Conservation (phyloP, 2,797 vertebrate genomes). For the Falco naumanni region DNA sequence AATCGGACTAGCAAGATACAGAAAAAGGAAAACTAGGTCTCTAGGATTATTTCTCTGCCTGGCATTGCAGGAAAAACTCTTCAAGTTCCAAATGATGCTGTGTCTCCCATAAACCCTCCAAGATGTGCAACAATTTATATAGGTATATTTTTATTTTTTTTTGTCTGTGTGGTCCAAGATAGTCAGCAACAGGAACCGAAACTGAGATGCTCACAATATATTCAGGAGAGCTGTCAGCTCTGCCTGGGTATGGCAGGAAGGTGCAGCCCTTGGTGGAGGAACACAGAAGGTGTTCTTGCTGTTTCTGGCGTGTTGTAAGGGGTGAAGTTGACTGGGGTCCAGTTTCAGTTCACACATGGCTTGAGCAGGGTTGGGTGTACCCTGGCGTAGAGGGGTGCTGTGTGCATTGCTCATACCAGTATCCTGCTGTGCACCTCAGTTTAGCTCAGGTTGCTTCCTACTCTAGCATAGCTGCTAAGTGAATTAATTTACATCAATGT, state of each 20-base stretch:
- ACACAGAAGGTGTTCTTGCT: neutral
- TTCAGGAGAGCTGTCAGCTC: neutral
- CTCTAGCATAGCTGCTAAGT: neutral
- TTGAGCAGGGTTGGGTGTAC: neutral
- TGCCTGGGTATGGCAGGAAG: neutral
- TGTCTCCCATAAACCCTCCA: neutral
- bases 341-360: neutral
- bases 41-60: neutral
- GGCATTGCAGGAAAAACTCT: neutral
- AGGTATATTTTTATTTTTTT: neutral
- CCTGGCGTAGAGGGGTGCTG: neutral
- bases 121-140: neutral
- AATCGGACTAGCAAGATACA: neutral
- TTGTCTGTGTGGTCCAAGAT: neutral
- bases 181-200: neutral
- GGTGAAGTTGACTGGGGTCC: neutral
- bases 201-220: neutral
- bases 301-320: neutral
- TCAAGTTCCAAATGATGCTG: accelerated
- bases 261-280: neutral
- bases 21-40: neutral
- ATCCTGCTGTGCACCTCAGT: neutral
- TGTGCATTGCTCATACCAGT: neutral
- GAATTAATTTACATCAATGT: slow-evolving; percentile 30
- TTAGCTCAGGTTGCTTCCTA: slow-evolving; percentile 38